phyloP scores from a whole-genome alignment of 2,888 invertebrate genomes.

The Patella pellucida region DNA sequence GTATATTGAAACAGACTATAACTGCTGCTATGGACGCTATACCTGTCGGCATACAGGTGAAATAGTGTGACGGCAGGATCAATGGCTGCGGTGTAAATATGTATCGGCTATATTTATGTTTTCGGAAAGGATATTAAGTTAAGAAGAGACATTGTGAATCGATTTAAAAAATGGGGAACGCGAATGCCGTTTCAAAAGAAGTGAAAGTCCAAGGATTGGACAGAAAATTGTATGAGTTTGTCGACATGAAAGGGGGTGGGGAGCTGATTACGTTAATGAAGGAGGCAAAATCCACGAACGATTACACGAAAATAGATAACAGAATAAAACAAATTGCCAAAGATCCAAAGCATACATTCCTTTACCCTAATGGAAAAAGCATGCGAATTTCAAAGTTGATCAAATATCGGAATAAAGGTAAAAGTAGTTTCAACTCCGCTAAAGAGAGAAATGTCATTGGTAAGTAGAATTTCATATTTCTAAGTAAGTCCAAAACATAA shows the following conservation, averaged over 20 bases:
- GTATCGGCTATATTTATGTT: constrained; percentile 19
- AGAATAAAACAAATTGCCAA: constrained; percentile 89
- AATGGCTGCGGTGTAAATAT: constrained; percentile 1
- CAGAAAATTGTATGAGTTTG: constrained; percentile 82
- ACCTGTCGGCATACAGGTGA: constrained; percentile 21
- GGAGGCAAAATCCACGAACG: constrained; percentile 60
- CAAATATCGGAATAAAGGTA: constrained; percentile 73
- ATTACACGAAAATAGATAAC: constrained; percentile 83
- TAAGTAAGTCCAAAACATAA: too few relatives aligned
- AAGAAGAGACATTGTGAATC: not conserved
- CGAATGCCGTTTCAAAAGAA: constrained; percentile 79
- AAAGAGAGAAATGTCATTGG: too few relatives aligned
- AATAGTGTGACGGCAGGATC: not conserved
- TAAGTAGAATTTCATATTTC: too few relatives aligned
- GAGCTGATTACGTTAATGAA: constrained; percentile 67
- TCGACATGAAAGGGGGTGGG: constrained; percentile 91
- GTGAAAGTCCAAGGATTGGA: constrained; percentile 90
- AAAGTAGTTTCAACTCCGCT: not conserved
- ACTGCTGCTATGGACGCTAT: constrained; percentile 19
- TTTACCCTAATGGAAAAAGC: constrained; percentile 92
- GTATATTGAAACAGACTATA: constrained; percentile 20
- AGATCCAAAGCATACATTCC: constrained; percentile 76
- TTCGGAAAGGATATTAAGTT: too few relatives aligned
- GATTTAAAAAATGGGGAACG: constrained; percentile 52
- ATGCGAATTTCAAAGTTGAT: constrained; percentile 92